Base-by-base conservation (phyloP, 2,888 invertebrate genomes). In the Sinopyrophorus schimmeli region DNA sequence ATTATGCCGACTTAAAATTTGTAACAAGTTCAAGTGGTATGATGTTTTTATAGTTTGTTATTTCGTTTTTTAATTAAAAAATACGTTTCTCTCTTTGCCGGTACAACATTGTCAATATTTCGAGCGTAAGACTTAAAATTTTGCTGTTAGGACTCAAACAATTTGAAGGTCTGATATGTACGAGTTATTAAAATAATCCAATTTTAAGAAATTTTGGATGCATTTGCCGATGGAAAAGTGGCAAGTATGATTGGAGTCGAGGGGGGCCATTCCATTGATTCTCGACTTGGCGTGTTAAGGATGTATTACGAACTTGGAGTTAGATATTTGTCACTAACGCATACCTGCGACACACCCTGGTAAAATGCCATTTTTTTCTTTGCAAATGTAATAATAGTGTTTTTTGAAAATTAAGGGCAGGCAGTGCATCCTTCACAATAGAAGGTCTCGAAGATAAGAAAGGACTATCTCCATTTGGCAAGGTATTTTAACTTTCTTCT, bases 291-390 rank as follows among this genome's bases (percentile, higher is more conserved):
- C 4, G 71, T 77, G 9, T 69, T 83, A 32, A 66, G 83, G 27
- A 74, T 77, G 59, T 78, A 76, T 60, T 79, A 82, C 58, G 77
- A 80, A 7, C 68, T 82, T 6, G 83, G 83, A 1, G 80, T 77
- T 3, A 70, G 83, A 47, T 82, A 81, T 59, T 72, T 83, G 71
- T 82, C 82, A 1, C 59, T 83, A 27, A 82, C 83, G 0, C 82
- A 83, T 64, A 74, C 72, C 54, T 83, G 82, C 65, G 77, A 80
- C 63, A 79, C 80, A 3, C 80, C 81, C 15, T 83, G 83, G 83
- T 65, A 31, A 31, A 10, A 18, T 4, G n/a, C 4, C 2, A 27
- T 6, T 18, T 18, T 6, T 5, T n/a, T 3, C 9, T 26, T 26
- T 26, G 26, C 26, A 5, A n/a, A n/a, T 26, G 26, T 9, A 10